Conservation (phyloP, 1,140 invertebrate species). For the Drosophila yakuba region DNA sequence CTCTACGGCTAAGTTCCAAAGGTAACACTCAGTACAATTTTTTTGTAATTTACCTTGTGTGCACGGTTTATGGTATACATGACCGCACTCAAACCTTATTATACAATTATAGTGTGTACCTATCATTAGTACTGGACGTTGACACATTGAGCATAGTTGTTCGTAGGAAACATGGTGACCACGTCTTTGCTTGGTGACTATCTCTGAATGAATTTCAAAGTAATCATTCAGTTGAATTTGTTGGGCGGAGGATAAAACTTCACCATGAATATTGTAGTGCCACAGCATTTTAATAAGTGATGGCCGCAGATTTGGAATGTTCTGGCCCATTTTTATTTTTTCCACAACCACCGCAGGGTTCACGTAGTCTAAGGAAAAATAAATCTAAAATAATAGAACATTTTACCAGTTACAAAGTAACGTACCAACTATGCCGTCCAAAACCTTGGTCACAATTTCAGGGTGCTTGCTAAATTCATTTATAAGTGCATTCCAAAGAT, state of each 20-base stretch:
- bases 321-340: slow-evolving; percentile 92
- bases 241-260: slow-evolving; percentile 95
- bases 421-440: slow-evolving; percentile 85
- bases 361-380: slow-evolving; percentile 87
- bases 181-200: slow-evolving; percentile 91
- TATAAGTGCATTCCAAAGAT: slow-evolving; percentile 97
- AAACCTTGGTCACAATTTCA: slow-evolving; percentile 87
- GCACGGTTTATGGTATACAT: slow-evolving; percentile 95
- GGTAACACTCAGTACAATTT: slow-evolving; percentile 87
- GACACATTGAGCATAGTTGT: slow-evolving; percentile 91
- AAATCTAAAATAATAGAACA: background rate
- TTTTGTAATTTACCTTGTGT: slow-evolving; percentile 86
- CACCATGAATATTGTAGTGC: slow-evolving; percentile 97
- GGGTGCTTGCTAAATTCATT: slow-evolving; percentile 95
- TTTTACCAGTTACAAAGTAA: background rate
- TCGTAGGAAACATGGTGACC: slow-evolving; percentile 91
- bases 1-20: slow-evolving; percentile 5
- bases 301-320: slow-evolving; percentile 95
- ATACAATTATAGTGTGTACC: slow-evolving; percentile 89
- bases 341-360: slow-evolving; percentile 95
- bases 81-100: slow-evolving; percentile 94
- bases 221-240: slow-evolving; percentile 95
- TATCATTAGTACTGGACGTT: slow-evolving; percentile 88
- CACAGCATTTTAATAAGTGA: slow-evolving; percentile 97
- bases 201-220: slow-evolving; percentile 93